These are phyloP conservation scores for Philopotamus ludificatus DNA, from an alignment of 1,140 invertebrate genomes.

Conservation along the genomic window DNA sequence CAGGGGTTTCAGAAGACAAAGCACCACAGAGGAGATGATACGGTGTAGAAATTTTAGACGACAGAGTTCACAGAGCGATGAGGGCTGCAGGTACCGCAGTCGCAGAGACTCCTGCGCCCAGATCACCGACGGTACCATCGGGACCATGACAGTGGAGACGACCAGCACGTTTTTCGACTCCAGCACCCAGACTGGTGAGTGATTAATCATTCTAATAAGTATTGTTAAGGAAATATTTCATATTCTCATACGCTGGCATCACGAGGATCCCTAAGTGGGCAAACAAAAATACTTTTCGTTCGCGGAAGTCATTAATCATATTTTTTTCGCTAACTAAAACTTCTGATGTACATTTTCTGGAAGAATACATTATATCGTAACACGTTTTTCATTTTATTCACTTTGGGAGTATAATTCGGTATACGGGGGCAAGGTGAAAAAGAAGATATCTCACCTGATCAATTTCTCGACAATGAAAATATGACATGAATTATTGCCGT, in stretches of 20 bases:
- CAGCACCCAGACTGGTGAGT: conserved; percentile 88
- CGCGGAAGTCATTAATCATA: background rate
- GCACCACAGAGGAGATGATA: conserved; percentile 90
- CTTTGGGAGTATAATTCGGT: background rate
- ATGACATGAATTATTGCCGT: conserved; percentile 6
- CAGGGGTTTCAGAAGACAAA: conserved; percentile 82
- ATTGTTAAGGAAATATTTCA: no score
- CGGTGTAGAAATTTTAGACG: conserved; percentile 82
- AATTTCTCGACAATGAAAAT: conserved; percentile 11
- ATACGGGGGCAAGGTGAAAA: background rate
- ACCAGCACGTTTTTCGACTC: conserved; percentile 90
- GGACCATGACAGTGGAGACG: conserved; percentile 89
- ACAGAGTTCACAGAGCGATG: conserved; percentile 77
- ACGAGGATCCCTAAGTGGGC: no score
- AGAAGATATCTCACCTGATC: background rate
- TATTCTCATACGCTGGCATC: no score
- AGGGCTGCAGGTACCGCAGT: conserved; percentile 71
- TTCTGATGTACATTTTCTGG: background rate
- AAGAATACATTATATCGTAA: background rate
- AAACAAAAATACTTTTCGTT: no score
- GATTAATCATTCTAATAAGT: no score
- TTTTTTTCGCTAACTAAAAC: background rate
- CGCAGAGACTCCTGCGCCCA: conserved; percentile 83
- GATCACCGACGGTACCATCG: conserved; percentile 88
- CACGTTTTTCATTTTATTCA: background rate